These are phyloP conservation scores for Sminthurinus signatus DNA, from an alignment of 1,140 invertebrate genomes.

Conservation along the genomic window DNA sequence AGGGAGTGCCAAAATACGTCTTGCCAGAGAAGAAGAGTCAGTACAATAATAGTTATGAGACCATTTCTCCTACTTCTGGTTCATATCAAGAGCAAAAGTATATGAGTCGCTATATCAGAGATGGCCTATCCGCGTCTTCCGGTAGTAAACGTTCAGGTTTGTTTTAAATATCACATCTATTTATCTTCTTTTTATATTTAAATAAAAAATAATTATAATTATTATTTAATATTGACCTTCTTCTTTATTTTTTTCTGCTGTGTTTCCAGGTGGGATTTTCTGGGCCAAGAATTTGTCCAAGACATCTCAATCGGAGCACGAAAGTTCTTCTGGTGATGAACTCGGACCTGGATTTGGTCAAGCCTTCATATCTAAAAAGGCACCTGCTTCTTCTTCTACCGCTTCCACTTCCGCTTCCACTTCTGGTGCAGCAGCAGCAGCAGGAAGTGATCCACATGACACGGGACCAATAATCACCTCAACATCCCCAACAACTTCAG, in stretches of 20 bases:
- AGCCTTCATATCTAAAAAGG: no score
- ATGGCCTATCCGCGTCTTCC: slow-evolving; percentile 14
- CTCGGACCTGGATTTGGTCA: not conserved
- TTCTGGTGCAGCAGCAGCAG: no score
- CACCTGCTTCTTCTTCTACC: no score
- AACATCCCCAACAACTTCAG: no score
- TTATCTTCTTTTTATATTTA: no score
- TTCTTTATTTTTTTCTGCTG: no score
- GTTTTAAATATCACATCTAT: no score
- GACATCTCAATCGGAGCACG: slow-evolving; percentile 20
- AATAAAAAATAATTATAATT: no score
- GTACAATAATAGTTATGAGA: slow-evolving; percentile 29
- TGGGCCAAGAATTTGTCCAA: slow-evolving; percentile 26
- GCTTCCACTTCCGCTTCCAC: no score
- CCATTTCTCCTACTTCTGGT: not conserved
- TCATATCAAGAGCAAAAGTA: slow-evolving; percentile 35
- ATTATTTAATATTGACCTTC: no score
- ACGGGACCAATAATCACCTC: no score
- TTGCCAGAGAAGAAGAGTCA: slow-evolving; percentile 54
- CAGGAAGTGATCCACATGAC: no score
- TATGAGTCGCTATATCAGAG: slow-evolving; percentile 32
- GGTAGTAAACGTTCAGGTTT: slow-evolving; percentile 25
- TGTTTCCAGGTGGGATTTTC: slow-evolving; percentile 29
- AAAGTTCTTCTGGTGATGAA: slow-evolving; percentile 35
- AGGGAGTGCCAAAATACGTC: slow-evolving; percentile 66